Evolutionary conservation across 23 tunicate species (phyloP), one percentile per base, ranked within the genome.

Genomic region (Styela clava): DNA sequence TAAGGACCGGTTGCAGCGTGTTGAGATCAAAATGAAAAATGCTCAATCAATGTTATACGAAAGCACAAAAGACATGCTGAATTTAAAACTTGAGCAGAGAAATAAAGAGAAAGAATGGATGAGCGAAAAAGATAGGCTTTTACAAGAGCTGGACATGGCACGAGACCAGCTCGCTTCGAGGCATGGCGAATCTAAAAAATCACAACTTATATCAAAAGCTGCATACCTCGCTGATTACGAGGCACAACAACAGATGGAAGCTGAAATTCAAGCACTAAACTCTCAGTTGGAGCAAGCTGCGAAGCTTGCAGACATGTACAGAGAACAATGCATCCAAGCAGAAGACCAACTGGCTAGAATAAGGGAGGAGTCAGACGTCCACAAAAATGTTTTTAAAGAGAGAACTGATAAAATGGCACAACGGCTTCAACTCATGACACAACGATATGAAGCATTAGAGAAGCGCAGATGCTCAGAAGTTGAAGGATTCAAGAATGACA

Each of bases 251-350:
- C 88, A 92, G 62, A 34, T 94, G 28, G 87, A 94, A 85, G 87
- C 94, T 9, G 98, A 94, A 65, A 70, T 82, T 1, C 78, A 76
- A 27, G 44, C 83, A 31, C 52, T 88, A 72, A 85, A 88, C 52
- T 84, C 86, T 25, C 94, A 85, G 69, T 63, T 88, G 34, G 98
- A 88, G 2, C 98, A 94, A 81, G 98, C 98, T 0, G 98, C 82
- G 35, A 88, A 94, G 71, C 83, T 94, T 84, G 89, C 98, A 24
- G 98, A 94, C 62, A 88, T 94, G 94, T 94, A 94, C 85, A 34
- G 98, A 31, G 98, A 94, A 74, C 98, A 94, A 71, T 94, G 98
- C 80, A 91, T 94, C n/a, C 87, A 85, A 26, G 81, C 98, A 2
- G 98, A 94, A 36, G 94, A 94, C 68, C 95, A 94, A 78, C 61